Percentiles rank a stretch among this genome's conserved stretches.
These are phyloP conservation scores for Drosophila sordidula DNA, from an alignment of 2,888 invertebrate genomes.

Conservation along the genomic window DNA sequence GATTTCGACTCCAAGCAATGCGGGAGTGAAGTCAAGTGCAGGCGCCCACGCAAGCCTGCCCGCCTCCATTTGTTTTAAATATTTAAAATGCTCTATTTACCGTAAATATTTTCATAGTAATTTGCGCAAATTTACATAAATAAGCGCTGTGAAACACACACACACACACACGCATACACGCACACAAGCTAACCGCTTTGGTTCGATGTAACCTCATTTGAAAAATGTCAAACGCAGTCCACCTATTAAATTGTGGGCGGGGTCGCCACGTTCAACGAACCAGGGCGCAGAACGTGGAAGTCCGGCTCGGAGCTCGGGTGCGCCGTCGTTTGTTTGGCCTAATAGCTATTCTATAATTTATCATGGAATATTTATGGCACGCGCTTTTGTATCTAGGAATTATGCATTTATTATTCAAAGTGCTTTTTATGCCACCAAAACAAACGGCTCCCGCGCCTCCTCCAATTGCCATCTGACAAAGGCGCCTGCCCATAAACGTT, in stretches of 20 bases:
- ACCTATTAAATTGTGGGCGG: conserved; percentile 39
- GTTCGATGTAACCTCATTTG: conserved; percentile 70
- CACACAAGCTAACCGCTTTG: conserved; percentile 31
- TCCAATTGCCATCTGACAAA: conserved; percentile 2
- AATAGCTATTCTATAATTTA: conserved; percentile 82
- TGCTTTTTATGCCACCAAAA: conserved; percentile 58
- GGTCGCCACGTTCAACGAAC: conserved; percentile 17
- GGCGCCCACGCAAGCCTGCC: conserved; percentile 21
- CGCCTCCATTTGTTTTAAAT: conserved; percentile 58
- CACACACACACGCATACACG: conserved; percentile 1
- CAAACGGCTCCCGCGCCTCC: conserved; percentile 22
- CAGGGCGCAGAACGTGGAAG: conserved; percentile 6
- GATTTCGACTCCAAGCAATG: conserved; percentile 10
- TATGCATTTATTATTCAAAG: conserved; percentile 77
- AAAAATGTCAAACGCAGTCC: conserved; percentile 78
- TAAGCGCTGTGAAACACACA: conserved; percentile 44
- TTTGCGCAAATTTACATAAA: conserved; percentile 78
- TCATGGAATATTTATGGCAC: conserved; percentile 76
- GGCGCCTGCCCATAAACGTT: conserved; percentile 51
- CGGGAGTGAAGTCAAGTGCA: conserved; percentile 29
- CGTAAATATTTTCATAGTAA: conserved; percentile 76
- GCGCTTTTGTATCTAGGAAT: conserved; percentile 76
- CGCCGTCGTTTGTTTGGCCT: conserved; percentile 71
- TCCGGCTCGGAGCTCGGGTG: conserved; percentile 1
- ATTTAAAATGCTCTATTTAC: conserved; percentile 74